Evolutionary conservation across 2,888 invertebrate species (phyloP).

Genomic region (Trisateles emortualis): DNA sequence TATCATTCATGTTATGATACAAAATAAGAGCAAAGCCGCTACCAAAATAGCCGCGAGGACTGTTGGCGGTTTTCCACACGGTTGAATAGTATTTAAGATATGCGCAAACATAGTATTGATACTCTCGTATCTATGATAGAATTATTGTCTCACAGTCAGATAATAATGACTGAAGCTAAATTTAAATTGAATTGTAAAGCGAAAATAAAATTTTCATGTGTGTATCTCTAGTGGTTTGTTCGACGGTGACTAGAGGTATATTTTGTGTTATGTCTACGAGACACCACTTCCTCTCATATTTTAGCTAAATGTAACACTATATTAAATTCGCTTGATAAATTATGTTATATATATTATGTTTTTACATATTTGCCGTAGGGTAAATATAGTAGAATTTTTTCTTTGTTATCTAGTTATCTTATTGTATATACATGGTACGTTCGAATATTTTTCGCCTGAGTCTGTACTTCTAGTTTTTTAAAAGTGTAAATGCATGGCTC

Average conservation of each 20-base stretch:
- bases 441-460: too few relatives aligned
- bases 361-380: too few relatives aligned
- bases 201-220: not conserved
- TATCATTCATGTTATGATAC: conserved; percentile 48
- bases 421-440: too few relatives aligned
- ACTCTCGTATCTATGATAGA: conserved; percentile 26
- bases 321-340: too few relatives aligned
- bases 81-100: conserved; percentile 40
- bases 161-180: conserved; percentile 20
- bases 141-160: conserved; percentile 18
- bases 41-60: conserved; percentile 55
- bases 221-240: not conserved
- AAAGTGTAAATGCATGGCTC: too few relatives aligned
- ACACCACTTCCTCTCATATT: not conserved
- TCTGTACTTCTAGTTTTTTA: too few relatives aligned
- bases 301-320: too few relatives aligned
- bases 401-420: too few relatives aligned
- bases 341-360: too few relatives aligned
- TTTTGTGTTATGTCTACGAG: not conserved
- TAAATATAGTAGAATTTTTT: too few relatives aligned
- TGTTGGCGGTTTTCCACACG: conserved; percentile 60
- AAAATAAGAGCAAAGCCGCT: conserved; percentile 53
- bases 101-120: conserved; percentile 31
- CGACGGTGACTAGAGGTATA: not conserved
- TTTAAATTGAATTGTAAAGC: conserved; percentile 21